Base-by-base conservation (phyloP, 64 coral and sea anemone genomes). In the Trachythela sp. region DNA sequence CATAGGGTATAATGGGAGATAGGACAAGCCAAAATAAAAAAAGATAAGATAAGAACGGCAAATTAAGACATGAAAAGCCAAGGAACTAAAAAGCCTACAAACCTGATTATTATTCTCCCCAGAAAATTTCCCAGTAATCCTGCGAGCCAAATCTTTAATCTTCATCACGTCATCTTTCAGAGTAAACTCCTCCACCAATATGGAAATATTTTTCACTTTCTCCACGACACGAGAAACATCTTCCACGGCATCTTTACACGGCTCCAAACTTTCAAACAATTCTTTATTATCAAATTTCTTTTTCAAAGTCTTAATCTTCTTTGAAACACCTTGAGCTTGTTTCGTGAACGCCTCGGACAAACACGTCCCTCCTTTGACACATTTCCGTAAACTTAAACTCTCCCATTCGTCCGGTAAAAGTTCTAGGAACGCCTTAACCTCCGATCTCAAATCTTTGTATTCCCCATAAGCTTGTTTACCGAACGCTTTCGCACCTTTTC, bases 101-200 rank as follows among this genome's bases (percentile, higher is more conserved):
- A 45, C 56, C 56, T 64, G 56, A 2, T 26, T 20, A 2, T 13
- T 36, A 9, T 56, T 35, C 30, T 89, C 77, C 10, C 30, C 87
- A 9, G 40, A 30, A 36, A 36, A 49, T 72, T 77, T 49, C 26
- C 92, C 91, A 26, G 93, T 93, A 6, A 97, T 70, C 24, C 80
- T 88, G 20, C 87, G 48, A 27, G 94, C 43, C 9, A 91, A 27
- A 38, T 84, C 93, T 58, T 91, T 91, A 56, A 98, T 45, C 51
- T 89, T 93, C 70, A 91, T 86, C 0, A 89, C 84, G 48, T 98
- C 93, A 29, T 94, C 93, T 85, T 89, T 90, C 18, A 98, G 76
- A 17, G 94, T 87, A 84, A 94, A 94, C 11, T 85, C 87, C 86
- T 92, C 85, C n/a, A 92, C 93, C 49, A 94, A 87, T 17, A 92